Base-by-base conservation (phyloP, 2,888 invertebrate species). In the Sericinus montela region DNA sequence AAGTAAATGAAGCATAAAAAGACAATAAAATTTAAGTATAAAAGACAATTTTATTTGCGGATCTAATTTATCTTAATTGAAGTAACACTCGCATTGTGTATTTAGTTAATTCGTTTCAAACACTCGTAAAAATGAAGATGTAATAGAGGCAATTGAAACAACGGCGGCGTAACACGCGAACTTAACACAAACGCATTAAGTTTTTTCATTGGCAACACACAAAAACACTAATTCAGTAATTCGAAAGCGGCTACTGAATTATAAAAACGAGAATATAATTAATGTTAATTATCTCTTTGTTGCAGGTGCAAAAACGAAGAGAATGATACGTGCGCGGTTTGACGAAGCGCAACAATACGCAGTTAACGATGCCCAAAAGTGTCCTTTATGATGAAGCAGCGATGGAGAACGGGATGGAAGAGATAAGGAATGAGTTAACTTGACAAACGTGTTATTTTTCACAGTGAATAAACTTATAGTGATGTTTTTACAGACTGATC, bases 401-500 rank as follows among this genome's bases (percentile, higher is more conserved):
- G 58, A 67, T 65, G 55, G 63, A 67, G 64, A 72, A 63, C 52
- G 78, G 66, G 63, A 76, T 78, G 75, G 65, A 69, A 56, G 67
- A 62, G 56, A 71, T 76, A 67, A 73, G 72, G 62, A 59, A 80
- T 51, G 87, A 86, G 67, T 66, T 86, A 68, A 88, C 87, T 69
- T 88, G 84, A 87, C 72, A 60, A 51, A 63, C 52, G 45, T 37
- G 46, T 45, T 48, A 58, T 25, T 25, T 25, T 8, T 25, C 7
- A 25, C 25, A 6, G 25, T 25, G 25, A 8, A 25, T 8, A 8
- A 25, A 25, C 25, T n/a, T 25, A 25, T 36, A 52, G 55, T 61
- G 56, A 56, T 58, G 57, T 48, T 54, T 50, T 34, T 16, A n/a
- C 16, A 52, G 52, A 53, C 53, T 56, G 44, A 47, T 47, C 36